Conservation (phyloP, 2,113 vertebrate genomes). For the Acanthisitta chloris region DNA sequence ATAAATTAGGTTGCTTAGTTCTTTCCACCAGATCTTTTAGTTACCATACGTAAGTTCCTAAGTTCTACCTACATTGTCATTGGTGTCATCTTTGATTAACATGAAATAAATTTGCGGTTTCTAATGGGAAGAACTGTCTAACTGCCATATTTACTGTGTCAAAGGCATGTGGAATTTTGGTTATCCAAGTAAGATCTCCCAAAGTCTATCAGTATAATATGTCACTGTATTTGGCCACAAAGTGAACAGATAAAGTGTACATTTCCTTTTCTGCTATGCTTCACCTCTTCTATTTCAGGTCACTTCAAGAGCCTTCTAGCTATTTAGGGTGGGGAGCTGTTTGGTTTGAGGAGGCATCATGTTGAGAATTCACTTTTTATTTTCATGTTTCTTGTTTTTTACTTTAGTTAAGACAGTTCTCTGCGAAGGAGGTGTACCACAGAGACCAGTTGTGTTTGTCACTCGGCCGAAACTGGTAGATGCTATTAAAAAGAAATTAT, state of each 20-base stretch:
- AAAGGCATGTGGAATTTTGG: not conserved
- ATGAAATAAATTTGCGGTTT: not conserved
- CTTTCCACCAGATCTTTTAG: not conserved
- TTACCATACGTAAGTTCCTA: not conserved
- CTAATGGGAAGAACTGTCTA: not conserved
- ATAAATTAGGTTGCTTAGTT: not conserved
- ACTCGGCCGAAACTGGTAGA: slow-evolving; percentile 81
- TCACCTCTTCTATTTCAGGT: not conserved
- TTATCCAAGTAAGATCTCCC: not conserved
- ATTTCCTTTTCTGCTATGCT: not conserved
- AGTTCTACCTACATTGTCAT: not conserved
- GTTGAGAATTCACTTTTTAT: not conserved
- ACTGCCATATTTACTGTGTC: not conserved
- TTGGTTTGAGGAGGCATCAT: not conserved
- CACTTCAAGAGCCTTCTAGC: accelerated
- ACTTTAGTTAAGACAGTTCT: slow-evolving; percentile 84
- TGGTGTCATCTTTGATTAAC: not conserved
- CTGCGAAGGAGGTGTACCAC: slow-evolving; percentile 93
- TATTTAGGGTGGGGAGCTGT: not conserved
- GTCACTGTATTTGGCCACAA: not conserved
- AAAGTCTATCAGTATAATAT: not conserved
- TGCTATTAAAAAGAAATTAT: slow-evolving; percentile 81
- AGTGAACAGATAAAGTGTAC: not conserved
- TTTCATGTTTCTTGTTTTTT: not conserved
- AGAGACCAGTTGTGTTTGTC: slow-evolving; percentile 93